phyloP scores from a whole-genome alignment of 2,888 invertebrate species.

The Cheilosia scutellata region DNA sequence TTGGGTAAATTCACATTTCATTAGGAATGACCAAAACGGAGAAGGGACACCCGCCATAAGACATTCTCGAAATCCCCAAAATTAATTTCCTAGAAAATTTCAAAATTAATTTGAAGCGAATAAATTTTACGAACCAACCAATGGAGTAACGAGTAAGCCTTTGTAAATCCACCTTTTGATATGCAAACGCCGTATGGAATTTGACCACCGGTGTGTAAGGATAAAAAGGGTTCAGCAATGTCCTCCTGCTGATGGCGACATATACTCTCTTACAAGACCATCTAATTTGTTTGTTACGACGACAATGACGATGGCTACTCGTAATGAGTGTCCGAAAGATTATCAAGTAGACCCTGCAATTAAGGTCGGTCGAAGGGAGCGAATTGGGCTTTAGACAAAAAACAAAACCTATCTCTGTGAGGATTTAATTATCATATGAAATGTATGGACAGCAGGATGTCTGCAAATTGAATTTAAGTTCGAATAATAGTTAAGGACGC shows the following conservation, averaged over 20 bases:
- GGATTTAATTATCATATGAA: conserved; percentile 82
- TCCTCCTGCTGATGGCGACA: conserved; percentile 37
- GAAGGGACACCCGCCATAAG: conserved; percentile 50
- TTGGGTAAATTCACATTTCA: conserved; percentile 72
- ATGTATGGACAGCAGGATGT: conserved; percentile 1
- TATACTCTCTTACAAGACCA: conserved; percentile 28
- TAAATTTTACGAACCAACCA: conserved; percentile 30
- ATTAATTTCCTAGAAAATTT: conserved; percentile 84
- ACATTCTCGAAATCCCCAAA: conserved; percentile 78
- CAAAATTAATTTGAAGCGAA: conserved; percentile 81
- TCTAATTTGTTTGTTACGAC: conserved; percentile 50
- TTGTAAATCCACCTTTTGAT: conserved; percentile 72
- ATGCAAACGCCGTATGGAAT: conserved; percentile 74
- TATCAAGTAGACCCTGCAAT: conserved; percentile 73
- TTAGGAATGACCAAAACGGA: conserved; percentile 68
- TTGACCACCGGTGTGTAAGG: conserved; percentile 72
- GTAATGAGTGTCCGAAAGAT: conserved; percentile 74
- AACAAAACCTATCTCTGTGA: conserved; percentile 81
- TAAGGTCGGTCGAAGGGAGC: conserved; percentile 60
- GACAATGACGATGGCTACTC: conserved; percentile 31
- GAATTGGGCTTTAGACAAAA: conserved; percentile 60
- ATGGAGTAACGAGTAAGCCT: conserved; percentile 1
- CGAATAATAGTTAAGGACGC: too few relatives aligned
- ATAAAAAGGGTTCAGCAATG: conserved; percentile 53
- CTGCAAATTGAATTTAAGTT: conserved; percentile 48